Base-by-base conservation (phyloP, 2,888 invertebrate species). In the Hypomecis atomaria region DNA sequence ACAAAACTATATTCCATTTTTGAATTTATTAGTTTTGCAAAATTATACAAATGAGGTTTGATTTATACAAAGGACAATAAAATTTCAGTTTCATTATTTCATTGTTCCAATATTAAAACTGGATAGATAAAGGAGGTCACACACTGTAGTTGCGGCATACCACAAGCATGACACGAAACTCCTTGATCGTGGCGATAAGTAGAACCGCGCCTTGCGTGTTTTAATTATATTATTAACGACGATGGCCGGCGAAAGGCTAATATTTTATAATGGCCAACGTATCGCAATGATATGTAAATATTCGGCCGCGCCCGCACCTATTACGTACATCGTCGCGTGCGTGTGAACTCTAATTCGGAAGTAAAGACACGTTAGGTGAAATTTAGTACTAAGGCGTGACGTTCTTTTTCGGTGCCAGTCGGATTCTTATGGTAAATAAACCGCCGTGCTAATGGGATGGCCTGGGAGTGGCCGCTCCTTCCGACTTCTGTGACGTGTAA, bases 281-380 rank as follows among this genome's bases (percentile, higher is more conserved):
- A 91, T 89, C 87, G 89, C 92, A 90, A 92, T 91, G 92, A 92
- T 92, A 92, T 92, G 92, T 92, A 92, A 92, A 92, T 92, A 92
- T 88, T 82, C 84, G 63, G 86, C 84, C 91, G 85, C 89, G 76
- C 91, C 86, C 77, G 69, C 77, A 74, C 82, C 86, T 86, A 88
- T 87, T 89, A 88, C 84, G 73, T 78, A 76, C 76, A 62, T 70
- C 49, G 82, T 88, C 75, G 92, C 92, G 91, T 91, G 91, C 84
- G 88, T 86, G 86, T 75, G 75, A 79, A 81, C 89, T 87, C 83
- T 88, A 88, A 90, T 90, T 90, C 88, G 86, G 88, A 87, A 85
- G 86, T 86, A 85, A 88, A 88, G 89, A 89, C 86, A 85, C 79
- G 85, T 88, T 86, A 84, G 78, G 71, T 72, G 76, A 81, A 88